Conservation (phyloP, 2,888 invertebrate species). For the Theristus sp. region DNA sequence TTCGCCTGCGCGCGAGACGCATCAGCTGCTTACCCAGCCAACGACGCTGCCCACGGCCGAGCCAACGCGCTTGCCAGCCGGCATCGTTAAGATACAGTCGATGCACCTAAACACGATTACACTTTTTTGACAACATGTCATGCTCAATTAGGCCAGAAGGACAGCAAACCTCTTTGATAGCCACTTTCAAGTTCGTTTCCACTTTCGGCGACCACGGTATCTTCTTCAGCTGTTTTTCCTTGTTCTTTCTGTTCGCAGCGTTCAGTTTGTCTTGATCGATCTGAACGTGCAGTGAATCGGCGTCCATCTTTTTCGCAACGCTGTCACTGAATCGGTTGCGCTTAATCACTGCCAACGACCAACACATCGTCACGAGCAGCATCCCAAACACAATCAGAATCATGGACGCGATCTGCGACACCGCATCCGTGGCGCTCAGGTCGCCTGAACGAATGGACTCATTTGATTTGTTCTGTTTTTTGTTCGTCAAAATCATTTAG, state of each 20-base stretch:
- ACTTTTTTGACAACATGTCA: too few relatives aligned
- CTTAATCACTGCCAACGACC: constrained; percentile 1
- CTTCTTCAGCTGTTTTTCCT: too few relatives aligned
- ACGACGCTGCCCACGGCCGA: neutral
- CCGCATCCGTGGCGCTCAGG: neutral
- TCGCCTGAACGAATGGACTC: neutral
- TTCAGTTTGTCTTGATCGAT: too few relatives aligned
- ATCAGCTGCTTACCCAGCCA: neutral
- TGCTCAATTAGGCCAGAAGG: neutral
- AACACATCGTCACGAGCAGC: neutral
- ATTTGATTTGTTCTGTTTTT: neutral
- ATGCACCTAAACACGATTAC: neutral
- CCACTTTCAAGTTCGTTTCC: too few relatives aligned
- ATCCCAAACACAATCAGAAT: constrained; percentile 1
- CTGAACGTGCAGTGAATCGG: too few relatives aligned
- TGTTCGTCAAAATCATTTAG: neutral
- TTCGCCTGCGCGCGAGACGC: neutral
- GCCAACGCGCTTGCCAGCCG: neutral
- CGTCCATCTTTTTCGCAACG: neutral
- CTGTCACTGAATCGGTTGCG: neutral
- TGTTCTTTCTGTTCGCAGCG: too few relatives aligned
- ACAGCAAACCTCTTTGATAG: too few relatives aligned
- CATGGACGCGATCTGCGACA: neutral
- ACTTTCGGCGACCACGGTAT: too few relatives aligned
- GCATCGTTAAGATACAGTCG: neutral